phyloP scores from a whole-genome alignment of 2,797 vertebrate species.

The Coregonus ussuriensis region DNA sequence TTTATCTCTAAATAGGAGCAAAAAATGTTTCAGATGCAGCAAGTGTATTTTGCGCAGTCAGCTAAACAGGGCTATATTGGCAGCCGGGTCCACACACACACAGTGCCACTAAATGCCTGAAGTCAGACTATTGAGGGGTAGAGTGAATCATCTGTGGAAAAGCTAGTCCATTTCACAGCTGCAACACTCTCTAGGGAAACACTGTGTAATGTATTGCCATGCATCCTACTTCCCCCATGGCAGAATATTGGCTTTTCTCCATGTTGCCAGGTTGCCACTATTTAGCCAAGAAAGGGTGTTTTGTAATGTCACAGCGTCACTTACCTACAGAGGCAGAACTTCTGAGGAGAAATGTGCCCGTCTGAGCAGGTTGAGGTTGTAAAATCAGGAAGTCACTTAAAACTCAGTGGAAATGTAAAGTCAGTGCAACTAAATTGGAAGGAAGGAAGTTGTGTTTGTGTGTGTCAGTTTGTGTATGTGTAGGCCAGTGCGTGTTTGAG shows the following conservation, averaged over 20 bases:
- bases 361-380: background rate
- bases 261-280: background rate
- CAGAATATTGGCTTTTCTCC: slow-evolving; percentile 2
- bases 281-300: too few species aligned
- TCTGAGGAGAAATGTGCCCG: background rate
- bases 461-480: background rate
- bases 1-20: background rate
- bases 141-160: slow-evolving; percentile 30
- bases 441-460: background rate
- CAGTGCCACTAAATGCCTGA: slow-evolving; percentile 6
- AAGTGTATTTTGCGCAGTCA: slow-evolving; percentile 23
- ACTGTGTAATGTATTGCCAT: slow-evolving; percentile 21
- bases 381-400: slow-evolving; percentile 3
- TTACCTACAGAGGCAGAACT: background rate
- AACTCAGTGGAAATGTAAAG: background rate
- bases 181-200: slow-evolving; percentile 2
- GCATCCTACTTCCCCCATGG: slow-evolving; percentile 1
- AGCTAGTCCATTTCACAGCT: slow-evolving; percentile 8
- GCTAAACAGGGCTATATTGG: slow-evolving; percentile 13
- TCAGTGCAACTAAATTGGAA: background rate
- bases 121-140: background rate
- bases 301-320: background rate
- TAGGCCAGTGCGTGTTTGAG: background rate
- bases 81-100: slow-evolving; percentile 23
- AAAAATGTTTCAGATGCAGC: background rate